A percentile compares a stretch with the other conserved stretches of the same genome.
These are phyloP conservation scores for Tubiluchus corallicola DNA, from an alignment of 2,888 invertebrate species.

Conservation along the genomic window DNA sequence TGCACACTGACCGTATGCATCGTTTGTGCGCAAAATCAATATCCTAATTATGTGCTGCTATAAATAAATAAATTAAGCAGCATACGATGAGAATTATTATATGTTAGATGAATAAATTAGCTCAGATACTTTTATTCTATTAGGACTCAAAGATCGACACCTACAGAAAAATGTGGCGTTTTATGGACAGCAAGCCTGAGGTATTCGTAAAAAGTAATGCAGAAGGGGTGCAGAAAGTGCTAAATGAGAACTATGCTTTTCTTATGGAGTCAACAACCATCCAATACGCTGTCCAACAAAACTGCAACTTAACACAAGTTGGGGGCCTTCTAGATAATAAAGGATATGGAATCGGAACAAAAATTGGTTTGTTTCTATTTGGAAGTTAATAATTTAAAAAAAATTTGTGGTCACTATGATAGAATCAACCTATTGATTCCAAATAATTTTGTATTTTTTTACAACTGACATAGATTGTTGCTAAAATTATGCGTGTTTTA, in stretches of 20 bases:
- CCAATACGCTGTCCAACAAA: conserved; percentile 81
- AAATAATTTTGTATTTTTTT: too few relatives aligned
- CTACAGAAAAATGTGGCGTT: conserved; percentile 82
- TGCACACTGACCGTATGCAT: too few relatives aligned
- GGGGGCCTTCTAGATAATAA: conserved; percentile 71
- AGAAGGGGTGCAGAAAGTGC: conserved; percentile 57
- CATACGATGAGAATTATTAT: background rate
- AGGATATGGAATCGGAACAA: conserved; percentile 91
- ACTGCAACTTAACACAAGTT: conserved; percentile 92
- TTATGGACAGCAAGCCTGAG: conserved; percentile 59
- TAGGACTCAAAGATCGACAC: conserved; percentile 67
- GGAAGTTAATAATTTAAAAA: too few relatives aligned
- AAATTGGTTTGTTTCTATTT: conserved; percentile 68
- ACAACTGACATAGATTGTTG: too few relatives aligned
- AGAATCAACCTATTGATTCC: too few relatives aligned
- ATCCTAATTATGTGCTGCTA: too few relatives aligned
- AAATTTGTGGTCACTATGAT: too few relatives aligned
- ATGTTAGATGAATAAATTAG: too few relatives aligned
- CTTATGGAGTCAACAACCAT: conserved; percentile 96
- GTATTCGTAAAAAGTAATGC: conserved; percentile 62
- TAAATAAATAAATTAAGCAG: too few relatives aligned
- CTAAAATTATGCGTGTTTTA: too few relatives aligned
- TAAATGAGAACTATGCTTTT: conserved; percentile 75
- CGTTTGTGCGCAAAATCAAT: too few relatives aligned
- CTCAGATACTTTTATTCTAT: too few relatives aligned